Evolutionary conservation across 2,113 vertebrate genomes (phyloP), one percentile per base, ranked within the genome.

Genomic region (Glaucidium brasilianum): DNA sequence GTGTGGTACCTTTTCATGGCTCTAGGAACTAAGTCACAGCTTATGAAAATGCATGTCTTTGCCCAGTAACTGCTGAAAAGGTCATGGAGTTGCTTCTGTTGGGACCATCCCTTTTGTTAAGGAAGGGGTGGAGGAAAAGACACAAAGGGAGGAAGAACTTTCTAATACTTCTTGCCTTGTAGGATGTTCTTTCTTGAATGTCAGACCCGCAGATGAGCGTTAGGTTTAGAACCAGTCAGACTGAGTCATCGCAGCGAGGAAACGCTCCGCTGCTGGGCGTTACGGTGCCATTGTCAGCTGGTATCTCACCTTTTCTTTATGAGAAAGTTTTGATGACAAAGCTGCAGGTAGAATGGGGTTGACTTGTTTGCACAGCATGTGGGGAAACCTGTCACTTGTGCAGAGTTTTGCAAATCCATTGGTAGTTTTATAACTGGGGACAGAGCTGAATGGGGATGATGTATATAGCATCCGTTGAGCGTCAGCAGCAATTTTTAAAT

Each of bases 201-300:
- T 25, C 39, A 69, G 76, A 45, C 27, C 39, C n/a, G 64, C 85
- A 82, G 89, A 39, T 59, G 71, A 50, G 75, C 0, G 11, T 50
- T 72, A 41, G 79, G 22, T 39, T 58, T 22, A 43, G 56, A 68
- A 49, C 45, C 10, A 17, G 39, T 23, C 39, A 63, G 58, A 2
- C 35, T 13, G 45, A 20, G 22, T 34, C 39, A 17, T 2, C 26
- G 47, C 85, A 76, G 50, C 26, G 9, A 52, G 82, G 82, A 37
- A 87, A 4, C 41, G 2, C 9, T 41, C 4, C 1, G 4, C 56
- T 15, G 18, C 25, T 4, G 19, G 1, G 23, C 23, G 0, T 72
- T 62, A 18, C 23, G 39, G 53, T n/a, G 62, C 86, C 67, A 6
- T 52, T 75, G 9, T 10, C 4, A 1, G 60, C 35, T 22, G 23